phyloP scores from a whole-genome alignment of 2,113 vertebrate genomes.

The Potamarius usumacintae region DNA sequence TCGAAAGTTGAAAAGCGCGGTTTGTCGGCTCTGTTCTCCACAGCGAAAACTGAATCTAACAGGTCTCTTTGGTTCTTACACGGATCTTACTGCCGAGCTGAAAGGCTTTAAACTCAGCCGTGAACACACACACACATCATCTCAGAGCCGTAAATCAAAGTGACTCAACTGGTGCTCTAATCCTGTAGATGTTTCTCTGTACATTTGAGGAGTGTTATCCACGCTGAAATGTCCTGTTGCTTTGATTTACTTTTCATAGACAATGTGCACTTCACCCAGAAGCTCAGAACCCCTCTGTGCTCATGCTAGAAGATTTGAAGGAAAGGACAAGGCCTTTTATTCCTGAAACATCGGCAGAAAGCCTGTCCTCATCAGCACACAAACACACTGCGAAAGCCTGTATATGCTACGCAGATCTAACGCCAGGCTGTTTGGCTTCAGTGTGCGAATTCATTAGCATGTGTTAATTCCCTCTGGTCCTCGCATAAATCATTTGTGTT shows the following conservation, averaged over 20 bases:
- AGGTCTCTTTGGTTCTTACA: neutral
- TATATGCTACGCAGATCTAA: slow-evolving; percentile 13
- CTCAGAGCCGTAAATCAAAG: slow-evolving; percentile 6
- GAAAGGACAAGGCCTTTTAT: neutral
- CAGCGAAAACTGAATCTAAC: neutral
- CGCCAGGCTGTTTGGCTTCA: slow-evolving; percentile 21
- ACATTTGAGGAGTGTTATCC: neutral
- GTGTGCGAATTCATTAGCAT: slow-evolving; percentile 44
- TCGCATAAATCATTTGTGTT: slow-evolving; percentile 32
- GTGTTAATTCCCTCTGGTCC: slow-evolving; percentile 39
- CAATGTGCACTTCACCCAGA: neutral
- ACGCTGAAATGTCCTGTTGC: neutral
- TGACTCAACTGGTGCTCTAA: neutral
- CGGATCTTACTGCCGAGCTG: neutral
- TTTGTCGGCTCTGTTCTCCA: neutral
- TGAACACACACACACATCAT: neutral
- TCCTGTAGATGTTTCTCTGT: neutral
- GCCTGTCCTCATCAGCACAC: neutral
- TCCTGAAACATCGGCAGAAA: neutral
- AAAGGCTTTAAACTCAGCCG: neutral
- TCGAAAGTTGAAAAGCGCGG: neutral
- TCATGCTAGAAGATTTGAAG: neutral
- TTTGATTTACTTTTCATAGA: slow-evolving; percentile 8
- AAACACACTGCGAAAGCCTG: neutral
- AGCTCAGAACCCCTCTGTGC: neutral